Conservation (phyloP, 2,888 invertebrate genomes). For the Agapostemon virescens region DNA sequence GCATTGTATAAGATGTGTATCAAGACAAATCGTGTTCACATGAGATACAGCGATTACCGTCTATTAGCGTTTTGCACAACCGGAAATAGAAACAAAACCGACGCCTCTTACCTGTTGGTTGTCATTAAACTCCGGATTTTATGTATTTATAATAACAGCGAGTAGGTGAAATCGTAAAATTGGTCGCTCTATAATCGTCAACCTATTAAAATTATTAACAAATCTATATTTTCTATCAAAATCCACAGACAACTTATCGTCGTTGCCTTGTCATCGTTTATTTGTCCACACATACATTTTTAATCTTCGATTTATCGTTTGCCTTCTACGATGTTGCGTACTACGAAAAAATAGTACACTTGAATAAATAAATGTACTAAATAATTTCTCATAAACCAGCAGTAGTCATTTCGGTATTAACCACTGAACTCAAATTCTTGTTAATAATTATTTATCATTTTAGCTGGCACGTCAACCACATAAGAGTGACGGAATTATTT, state of each 20-base stretch:
- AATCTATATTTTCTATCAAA: too few species aligned
- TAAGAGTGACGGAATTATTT: too few species aligned
- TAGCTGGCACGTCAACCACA: too few species aligned
- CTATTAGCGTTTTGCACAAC: conserved; percentile 38
- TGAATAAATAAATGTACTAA: too few species aligned
- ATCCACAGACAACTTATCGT: background rate
- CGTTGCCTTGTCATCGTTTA: background rate
- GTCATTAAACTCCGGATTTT: background rate
- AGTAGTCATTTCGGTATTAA: too few species aligned
- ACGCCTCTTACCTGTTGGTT: conserved; percentile 10
- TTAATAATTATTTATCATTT: too few species aligned
- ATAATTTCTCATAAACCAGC: too few species aligned
- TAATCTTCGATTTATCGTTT: background rate
- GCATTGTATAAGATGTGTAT: conserved; percentile 24
- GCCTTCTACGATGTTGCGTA: background rate
- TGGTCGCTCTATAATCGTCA: too few species aligned
- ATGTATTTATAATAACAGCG: background rate
- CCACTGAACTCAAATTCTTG: too few species aligned
- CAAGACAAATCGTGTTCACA: conserved; percentile 43
- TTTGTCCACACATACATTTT: too few species aligned
- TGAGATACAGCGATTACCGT: conserved; percentile 30
- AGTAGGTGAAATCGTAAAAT: background rate
- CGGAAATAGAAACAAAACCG: conserved; percentile 19
- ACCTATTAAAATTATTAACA: too few species aligned
- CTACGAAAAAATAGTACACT: too few species aligned